A percentile compares a stretch with the other conserved stretches of the same genome.
Conservation (phyloP, 53 echinoderm and acorn worm species). For the Mesocentrotus franciscanus region DNA sequence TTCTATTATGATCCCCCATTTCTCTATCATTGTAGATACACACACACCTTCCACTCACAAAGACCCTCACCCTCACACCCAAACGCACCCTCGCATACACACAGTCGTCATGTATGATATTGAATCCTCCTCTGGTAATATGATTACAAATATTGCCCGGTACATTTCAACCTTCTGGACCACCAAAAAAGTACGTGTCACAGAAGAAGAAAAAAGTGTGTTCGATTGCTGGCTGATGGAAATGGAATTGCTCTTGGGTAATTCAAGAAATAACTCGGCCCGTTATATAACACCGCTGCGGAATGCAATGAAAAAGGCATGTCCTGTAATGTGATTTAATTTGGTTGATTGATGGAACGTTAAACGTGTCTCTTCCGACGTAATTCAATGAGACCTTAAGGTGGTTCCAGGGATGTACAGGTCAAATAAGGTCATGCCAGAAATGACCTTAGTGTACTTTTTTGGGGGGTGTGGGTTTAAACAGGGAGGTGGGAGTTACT, state of each 20-base stretch:
- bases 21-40: background rate
- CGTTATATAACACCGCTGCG: constrained; percentile 33
- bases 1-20: no score
- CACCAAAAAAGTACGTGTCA: background rate
- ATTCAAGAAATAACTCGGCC: constrained; percentile 38
- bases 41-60: background rate
- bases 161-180: background rate
- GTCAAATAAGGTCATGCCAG: background rate
- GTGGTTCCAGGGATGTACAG: background rate
- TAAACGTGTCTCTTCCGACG: constrained; percentile 17
- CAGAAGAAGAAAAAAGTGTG: background rate
- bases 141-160: constrained; percentile 17
- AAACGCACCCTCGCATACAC: background rate
- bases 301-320: background rate
- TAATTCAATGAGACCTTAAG: constrained; percentile 15
- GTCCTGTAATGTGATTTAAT: constrained; percentile 23
- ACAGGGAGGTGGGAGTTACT: no score
- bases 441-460: background rate
- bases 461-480: background rate
- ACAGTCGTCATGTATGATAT: background rate
- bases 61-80: background rate
- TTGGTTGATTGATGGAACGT: constrained; percentile 34
- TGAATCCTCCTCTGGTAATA: background rate
- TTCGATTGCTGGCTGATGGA: background rate
- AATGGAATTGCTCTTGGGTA: constrained; percentile 30